Conservation (phyloP, 2,113 vertebrate species). For the Pelecanoides urinatrix region DNA sequence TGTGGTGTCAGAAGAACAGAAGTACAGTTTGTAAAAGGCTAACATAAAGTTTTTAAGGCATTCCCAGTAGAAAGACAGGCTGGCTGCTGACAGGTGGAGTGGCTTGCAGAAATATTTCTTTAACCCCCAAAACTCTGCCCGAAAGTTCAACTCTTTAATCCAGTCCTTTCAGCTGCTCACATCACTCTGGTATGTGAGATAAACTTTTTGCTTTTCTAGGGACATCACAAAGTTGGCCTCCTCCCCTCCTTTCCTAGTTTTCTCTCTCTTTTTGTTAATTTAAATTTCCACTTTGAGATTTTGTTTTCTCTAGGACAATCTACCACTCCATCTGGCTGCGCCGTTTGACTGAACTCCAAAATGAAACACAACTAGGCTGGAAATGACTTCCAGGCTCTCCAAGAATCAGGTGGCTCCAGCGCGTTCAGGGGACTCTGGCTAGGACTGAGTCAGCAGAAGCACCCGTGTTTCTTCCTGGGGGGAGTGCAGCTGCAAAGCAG, state of each 20-base stretch:
- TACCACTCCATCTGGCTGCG: neutral
- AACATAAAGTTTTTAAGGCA: neutral
- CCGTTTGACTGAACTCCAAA: neutral
- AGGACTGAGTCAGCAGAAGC: slow-evolving; percentile 45
- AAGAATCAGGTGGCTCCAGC: neutral
- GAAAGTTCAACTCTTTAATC: neutral
- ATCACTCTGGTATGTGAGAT: neutral
- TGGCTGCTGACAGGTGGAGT: neutral
- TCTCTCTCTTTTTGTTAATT: neutral
- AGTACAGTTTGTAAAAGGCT: neutral
- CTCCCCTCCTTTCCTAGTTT: neutral
- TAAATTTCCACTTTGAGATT: neutral
- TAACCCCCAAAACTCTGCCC: neutral
- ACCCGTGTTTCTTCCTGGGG: neutral
- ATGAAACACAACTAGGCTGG: neutral
- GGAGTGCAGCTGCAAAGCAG: slow-evolving; percentile 46
- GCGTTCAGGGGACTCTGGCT: neutral
- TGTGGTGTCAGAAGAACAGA: neutral
- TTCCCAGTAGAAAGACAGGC: neutral
- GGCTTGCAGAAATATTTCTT: neutral
- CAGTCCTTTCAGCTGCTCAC: neutral
- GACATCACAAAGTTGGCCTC: neutral
- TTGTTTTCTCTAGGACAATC: neutral
- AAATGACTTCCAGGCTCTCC: slow-evolving; percentile 45
- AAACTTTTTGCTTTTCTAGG: neutral